These are phyloP conservation scores for Meandrina meandrites DNA, from an alignment of 92 coral and sea anemone genomes.

Conservation along the genomic window DNA sequence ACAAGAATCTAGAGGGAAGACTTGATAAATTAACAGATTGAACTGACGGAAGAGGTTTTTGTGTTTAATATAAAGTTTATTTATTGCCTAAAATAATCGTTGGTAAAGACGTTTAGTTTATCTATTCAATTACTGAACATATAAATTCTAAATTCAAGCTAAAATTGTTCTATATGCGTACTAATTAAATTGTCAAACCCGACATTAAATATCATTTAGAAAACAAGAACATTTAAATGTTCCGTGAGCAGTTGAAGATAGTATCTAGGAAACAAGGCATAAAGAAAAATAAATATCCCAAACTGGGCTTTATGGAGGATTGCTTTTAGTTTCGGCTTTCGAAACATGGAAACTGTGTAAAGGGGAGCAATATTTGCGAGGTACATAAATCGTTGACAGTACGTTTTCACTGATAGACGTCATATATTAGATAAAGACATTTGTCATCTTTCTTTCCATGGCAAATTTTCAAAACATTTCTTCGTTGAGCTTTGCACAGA, in stretches of 20 bases:
- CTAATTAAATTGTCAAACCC: not conserved
- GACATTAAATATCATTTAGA: not conserved
- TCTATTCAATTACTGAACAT: not conserved
- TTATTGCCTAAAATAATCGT: not conserved
- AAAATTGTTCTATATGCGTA: not conserved
- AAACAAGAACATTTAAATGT: not conserved
- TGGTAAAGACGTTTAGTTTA: not conserved
- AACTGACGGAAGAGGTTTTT: not conserved
- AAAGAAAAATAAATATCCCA: too few species aligned
- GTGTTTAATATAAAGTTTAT: not conserved
- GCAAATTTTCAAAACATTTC: constrained; percentile 31
- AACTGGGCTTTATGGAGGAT: not conserved
- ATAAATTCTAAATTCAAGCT: not conserved
- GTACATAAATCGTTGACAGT: too few species aligned
- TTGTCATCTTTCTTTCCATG: constrained; percentile 36
- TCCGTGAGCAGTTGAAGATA: not conserved
- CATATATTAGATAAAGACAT: not conserved
- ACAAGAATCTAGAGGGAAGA: too few species aligned
- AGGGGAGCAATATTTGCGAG: not conserved
- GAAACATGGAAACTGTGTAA: too few species aligned
- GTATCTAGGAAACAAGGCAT: not conserved
- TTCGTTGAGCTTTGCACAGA: not conserved
- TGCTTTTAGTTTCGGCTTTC: too few species aligned
- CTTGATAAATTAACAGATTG: not conserved
- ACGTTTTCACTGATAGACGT: too few species aligned